phyloP scores from a whole-genome alignment of 2,113 vertebrate species.

The Eudyptes chrysolophus region DNA sequence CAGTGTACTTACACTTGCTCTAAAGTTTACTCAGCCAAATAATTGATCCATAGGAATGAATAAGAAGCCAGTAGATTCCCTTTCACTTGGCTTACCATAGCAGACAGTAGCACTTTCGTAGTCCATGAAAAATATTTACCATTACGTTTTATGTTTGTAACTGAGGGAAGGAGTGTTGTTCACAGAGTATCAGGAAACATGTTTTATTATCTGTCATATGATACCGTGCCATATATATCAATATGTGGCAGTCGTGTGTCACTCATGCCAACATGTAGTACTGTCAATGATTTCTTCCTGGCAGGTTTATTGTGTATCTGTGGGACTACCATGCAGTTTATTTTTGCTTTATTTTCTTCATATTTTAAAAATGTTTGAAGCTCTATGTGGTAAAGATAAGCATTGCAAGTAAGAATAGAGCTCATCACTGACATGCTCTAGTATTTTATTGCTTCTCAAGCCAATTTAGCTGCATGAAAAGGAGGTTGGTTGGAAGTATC shows the following conservation, averaged over 20 bases:
- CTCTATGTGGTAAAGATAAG: neutral
- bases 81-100: neutral
- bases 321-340: neutral
- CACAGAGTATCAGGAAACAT: neutral
- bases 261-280: neutral
- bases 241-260: rapidly evolving
- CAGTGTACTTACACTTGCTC: neutral
- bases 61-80: neutral
- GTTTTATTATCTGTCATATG: neutral
- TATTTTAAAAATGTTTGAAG: neutral
- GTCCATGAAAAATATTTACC: neutral
- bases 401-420: neutral
- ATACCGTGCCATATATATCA: neutral
- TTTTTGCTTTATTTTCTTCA: neutral
- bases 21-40: neutral
- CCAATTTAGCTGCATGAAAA: neutral
- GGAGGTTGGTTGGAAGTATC: neutral
- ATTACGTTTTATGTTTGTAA: neutral
- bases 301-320: neutral
- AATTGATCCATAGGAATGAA: neutral
- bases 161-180: neutral
- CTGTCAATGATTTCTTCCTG: neutral
- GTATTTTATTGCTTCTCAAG: neutral
- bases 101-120: neutral
- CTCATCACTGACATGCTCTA: rapidly evolving